A percentile compares a stretch with the other conserved stretches of the same genome.
phyloP scores from a whole-genome alignment of 2,797 vertebrate species.

The Iguana delicatissima region DNA sequence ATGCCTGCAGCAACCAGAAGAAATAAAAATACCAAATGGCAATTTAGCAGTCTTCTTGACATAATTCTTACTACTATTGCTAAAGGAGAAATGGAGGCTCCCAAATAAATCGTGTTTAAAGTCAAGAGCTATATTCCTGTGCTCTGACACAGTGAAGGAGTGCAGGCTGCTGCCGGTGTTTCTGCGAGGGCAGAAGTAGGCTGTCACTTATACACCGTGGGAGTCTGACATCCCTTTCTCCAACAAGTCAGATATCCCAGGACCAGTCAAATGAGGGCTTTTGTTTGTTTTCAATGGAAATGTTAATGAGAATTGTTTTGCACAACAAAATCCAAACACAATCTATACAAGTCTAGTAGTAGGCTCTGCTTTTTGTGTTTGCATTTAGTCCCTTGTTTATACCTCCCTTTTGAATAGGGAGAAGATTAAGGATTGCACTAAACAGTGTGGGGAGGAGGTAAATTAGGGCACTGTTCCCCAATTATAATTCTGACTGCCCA shows the following conservation, averaged over 20 bases:
- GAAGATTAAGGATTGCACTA: slow-evolving; percentile 43
- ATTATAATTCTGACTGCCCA: no score
- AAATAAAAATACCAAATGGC: slow-evolving; percentile 41
- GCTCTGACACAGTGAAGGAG: slow-evolving; percentile 43
- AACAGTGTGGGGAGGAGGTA: background rate
- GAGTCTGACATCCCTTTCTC: slow-evolving; percentile 56
- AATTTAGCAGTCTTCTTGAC: background rate
- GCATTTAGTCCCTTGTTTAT: slow-evolving; percentile 40
- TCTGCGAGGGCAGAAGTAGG: slow-evolving; percentile 64
- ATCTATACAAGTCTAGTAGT: slow-evolving; percentile 50
- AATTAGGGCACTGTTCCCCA: no score
- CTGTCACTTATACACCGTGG: slow-evolving; percentile 28
- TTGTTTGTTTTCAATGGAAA: slow-evolving; percentile 55
- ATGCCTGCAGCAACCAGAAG: slow-evolving; percentile 2
- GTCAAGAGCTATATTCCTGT: slow-evolving; percentile 54
- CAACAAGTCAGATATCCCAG: slow-evolving; percentile 67
- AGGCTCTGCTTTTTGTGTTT: slow-evolving; percentile 61
- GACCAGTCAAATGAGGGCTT: slow-evolving; percentile 55
- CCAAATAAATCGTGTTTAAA: slow-evolving; percentile 39
- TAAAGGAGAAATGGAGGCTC: slow-evolving; percentile 39
- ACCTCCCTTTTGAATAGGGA: slow-evolving; percentile 58
- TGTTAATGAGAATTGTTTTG: slow-evolving; percentile 66
- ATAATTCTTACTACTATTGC: slow-evolving; percentile 5
- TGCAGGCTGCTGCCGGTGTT: slow-evolving; percentile 42
- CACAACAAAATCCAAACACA: slow-evolving; percentile 66